A percentile compares a stretch with the other conserved stretches of the same genome.
phyloP scores from a whole-genome alignment of 2,113 vertebrate species.

The Suncus etruscus region DNA sequence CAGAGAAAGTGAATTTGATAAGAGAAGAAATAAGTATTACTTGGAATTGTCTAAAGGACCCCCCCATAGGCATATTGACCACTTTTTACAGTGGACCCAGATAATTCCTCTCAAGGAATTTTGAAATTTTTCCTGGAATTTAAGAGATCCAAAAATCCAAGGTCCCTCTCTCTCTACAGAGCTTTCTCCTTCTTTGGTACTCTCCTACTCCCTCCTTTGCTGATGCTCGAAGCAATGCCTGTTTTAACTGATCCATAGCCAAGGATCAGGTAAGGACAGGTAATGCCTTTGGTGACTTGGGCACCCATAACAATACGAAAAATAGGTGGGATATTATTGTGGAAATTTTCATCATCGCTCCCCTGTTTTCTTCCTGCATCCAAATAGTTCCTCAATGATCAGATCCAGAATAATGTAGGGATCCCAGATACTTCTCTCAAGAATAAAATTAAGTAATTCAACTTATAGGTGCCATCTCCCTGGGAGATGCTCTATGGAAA shows the following conservation, averaged over 20 bases:
- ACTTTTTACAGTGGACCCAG: background rate
- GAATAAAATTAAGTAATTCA: conserved; percentile 15
- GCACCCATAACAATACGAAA: background rate
- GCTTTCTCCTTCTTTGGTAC: background rate
- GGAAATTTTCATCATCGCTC: background rate
- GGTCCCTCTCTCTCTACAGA: background rate
- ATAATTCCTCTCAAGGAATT: background rate
- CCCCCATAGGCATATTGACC: background rate
- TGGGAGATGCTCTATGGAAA: conserved; percentile 1
- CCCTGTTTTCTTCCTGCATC: background rate
- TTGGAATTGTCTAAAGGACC: background rate
- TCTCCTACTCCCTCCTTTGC: background rate
- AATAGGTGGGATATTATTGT: background rate
- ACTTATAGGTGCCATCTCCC: background rate
- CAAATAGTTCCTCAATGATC: background rate
- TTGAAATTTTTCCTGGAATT: background rate
- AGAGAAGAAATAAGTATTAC: background rate
- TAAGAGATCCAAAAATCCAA: background rate
- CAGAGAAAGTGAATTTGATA: background rate
- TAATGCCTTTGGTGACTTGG: background rate
- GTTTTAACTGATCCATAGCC: background rate
- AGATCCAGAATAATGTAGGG: background rate
- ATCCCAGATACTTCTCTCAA: background rate
- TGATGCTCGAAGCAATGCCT: background rate
- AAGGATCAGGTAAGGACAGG: background rate